These are phyloP conservation scores for Chymomyza costata DNA, from an alignment of 1,140 invertebrate species.

Conservation along the genomic window DNA sequence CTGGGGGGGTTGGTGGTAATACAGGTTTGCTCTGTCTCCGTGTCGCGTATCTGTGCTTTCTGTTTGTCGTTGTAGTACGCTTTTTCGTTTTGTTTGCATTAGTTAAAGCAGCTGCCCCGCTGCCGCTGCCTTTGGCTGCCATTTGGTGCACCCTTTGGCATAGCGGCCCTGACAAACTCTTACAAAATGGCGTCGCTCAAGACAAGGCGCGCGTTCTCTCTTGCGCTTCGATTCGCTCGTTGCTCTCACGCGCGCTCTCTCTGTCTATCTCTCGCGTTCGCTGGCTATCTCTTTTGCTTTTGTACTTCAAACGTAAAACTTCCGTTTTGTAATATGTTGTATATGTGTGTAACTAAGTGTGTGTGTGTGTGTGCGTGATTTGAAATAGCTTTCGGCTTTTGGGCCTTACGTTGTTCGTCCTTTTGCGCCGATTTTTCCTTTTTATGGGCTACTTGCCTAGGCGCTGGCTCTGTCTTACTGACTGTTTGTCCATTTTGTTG, in stretches of 20 bases:
- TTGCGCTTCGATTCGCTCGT: no score
- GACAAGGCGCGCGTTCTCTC: background rate
- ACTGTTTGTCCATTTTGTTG: no score
- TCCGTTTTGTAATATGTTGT: constrained; percentile 6
- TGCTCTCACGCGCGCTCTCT: no score
- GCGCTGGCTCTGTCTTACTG: no score
- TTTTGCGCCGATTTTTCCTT: no score
- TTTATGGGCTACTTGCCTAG: no score
- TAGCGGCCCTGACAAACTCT: no score
- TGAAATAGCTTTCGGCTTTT: constrained; percentile 8
- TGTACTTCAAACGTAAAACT: constrained; percentile 15
- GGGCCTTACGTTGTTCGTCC: constrained; percentile 6
- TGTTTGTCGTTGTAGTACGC: no score
- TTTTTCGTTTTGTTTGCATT: constrained; percentile 29
- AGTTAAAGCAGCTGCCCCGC: constrained; percentile 31
- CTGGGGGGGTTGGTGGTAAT: no score
- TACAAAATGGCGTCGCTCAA: constrained; percentile 18
- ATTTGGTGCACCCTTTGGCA: constrained; percentile 21
- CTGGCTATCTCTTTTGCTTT: no score
- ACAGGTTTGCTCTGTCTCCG: background rate
- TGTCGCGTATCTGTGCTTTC: constrained; percentile 4
- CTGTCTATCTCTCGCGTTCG: background rate
- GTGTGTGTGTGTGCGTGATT: constrained; percentile 1
- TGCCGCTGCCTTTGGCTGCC: constrained; percentile 7
- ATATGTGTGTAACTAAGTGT: constrained; percentile 1